Conservation (phyloP, 2,888 invertebrate genomes). For the Mimachlamys varia region DNA sequence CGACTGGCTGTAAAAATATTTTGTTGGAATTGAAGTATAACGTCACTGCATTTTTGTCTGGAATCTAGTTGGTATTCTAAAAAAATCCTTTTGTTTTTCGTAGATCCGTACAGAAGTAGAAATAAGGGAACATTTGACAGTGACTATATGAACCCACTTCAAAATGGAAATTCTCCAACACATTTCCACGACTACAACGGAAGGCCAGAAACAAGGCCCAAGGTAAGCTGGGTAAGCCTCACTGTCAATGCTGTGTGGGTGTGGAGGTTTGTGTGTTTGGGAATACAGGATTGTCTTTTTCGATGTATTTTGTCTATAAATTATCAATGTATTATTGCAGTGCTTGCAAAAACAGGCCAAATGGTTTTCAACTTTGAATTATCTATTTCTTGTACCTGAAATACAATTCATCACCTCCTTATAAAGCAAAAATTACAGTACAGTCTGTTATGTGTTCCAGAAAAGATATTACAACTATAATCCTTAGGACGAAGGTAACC, state of each 20-base stretch:
- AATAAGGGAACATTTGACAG: constrained; percentile 71
- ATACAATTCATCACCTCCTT: no score
- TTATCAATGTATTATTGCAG: no score
- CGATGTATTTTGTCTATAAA: no score
- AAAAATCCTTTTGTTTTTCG: neutral
- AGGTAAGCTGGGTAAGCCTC: constrained; percentile 54
- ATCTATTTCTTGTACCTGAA: no score
- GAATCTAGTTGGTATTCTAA: no score
- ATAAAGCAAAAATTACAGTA: neutral
- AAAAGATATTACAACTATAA: constrained; percentile 5
- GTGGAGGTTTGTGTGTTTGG: neutral
- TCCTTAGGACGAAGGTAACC: neutral
- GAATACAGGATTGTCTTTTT: no score
- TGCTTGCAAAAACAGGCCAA: no score
- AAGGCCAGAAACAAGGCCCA: constrained; percentile 62
- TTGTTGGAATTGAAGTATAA: no score
- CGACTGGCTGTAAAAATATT: no score
- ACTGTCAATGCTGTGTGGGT: neutral
- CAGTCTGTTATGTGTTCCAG: neutral
- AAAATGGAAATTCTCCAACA: constrained; percentile 52
- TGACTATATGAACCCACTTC: constrained; percentile 54
- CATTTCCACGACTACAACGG: constrained; percentile 60
- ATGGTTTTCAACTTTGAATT: no score
- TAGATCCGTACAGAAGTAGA: constrained; percentile 50
- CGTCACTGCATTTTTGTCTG: no score